Conservation (phyloP, 2,797 vertebrate species). For the Melanotaenia boesemani region DNA sequence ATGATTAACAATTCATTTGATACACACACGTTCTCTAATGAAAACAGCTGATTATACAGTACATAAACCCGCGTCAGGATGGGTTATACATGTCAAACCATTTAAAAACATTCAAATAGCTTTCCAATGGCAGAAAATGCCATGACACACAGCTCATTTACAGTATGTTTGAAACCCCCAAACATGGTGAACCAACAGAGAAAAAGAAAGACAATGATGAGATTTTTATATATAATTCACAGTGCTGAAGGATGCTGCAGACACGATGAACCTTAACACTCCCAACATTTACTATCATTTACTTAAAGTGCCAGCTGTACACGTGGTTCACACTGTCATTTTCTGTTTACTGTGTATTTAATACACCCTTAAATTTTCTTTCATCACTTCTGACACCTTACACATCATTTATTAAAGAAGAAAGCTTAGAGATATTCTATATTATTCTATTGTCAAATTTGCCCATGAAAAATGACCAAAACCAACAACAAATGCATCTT, state of each 20-base stretch:
- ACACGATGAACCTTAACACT: slow-evolving; percentile 41
- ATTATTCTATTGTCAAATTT: neutral
- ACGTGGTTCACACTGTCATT: neutral
- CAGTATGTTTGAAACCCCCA: slow-evolving; percentile 41
- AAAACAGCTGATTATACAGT: slow-evolving; percentile 83
- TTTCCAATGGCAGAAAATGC: slow-evolving; percentile 70
- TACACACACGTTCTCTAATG: slow-evolving; percentile 84
- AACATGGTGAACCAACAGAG: slow-evolving; percentile 24
- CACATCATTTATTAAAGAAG: no score
- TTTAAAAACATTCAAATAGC: slow-evolving; percentile 68
- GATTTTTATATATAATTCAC: slow-evolving; percentile 47
- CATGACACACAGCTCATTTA: slow-evolving; percentile 63
- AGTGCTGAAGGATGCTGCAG: slow-evolving; percentile 62
- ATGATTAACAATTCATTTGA: slow-evolving; percentile 79
- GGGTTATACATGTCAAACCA: slow-evolving; percentile 68
- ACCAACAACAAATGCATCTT: slow-evolving; percentile 4
- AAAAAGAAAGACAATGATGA: slow-evolving; percentile 20
- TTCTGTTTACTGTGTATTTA: neutral
- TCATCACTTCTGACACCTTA: neutral
- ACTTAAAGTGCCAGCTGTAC: slow-evolving; percentile 36
- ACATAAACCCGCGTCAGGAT: slow-evolving; percentile 71
- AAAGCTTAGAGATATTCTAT: neutral
- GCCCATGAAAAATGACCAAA: slow-evolving; percentile 14
- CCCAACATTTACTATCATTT: slow-evolving; percentile 14
- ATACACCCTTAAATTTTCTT: neutral